Percentiles rank a stretch among this genome's conserved stretches.
These are phyloP conservation scores for Forbesichthys agassizii DNA, from an alignment of 2,113 vertebrate genomes.

Conservation along the genomic window DNA sequence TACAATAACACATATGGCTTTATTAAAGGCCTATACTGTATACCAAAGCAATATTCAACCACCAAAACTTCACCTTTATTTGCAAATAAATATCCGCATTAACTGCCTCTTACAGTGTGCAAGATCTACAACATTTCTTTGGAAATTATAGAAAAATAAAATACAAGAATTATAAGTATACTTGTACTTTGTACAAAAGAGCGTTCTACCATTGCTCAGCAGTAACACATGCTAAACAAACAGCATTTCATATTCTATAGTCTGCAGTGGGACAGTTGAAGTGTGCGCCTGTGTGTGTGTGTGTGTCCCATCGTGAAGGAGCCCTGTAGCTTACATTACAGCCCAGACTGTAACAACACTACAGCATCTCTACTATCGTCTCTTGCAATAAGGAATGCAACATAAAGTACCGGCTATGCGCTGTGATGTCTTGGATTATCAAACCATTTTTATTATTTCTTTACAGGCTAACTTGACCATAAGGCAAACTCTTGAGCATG, in stretches of 20 bases:
- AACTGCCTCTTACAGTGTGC: constrained; percentile 90
- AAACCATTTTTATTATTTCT: constrained; percentile 26
- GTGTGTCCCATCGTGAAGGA: background rate
- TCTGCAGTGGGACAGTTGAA: constrained; percentile 50
- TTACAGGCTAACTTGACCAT: constrained; percentile 49
- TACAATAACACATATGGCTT: no score
- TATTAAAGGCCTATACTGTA: background rate
- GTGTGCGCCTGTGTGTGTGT: constrained; percentile 12
- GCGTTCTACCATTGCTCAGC: constrained; percentile 93
- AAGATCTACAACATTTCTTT: constrained; percentile 95
- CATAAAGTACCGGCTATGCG: constrained; percentile 55
- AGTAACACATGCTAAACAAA: constrained; percentile 95
- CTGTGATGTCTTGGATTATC: constrained; percentile 33
- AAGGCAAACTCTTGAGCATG: constrained; percentile 62
- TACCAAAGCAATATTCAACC: constrained; percentile 52
- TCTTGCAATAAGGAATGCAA: constrained; percentile 25
- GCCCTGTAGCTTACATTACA: constrained; percentile 12
- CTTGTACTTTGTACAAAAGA: constrained; percentile 99
- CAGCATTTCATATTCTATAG: constrained; percentile 80
- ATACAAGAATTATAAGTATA: constrained; percentile 91
- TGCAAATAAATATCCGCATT: constrained; percentile 93
- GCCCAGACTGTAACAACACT: constrained; percentile 27
- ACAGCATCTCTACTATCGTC: constrained; percentile 5
- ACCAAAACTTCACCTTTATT: constrained; percentile 92
- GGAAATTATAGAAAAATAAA: constrained; percentile 99